Evolutionary conservation across 2,113 vertebrate genomes (phyloP).

Genomic region (Phrynosoma blainvillii): DNA sequence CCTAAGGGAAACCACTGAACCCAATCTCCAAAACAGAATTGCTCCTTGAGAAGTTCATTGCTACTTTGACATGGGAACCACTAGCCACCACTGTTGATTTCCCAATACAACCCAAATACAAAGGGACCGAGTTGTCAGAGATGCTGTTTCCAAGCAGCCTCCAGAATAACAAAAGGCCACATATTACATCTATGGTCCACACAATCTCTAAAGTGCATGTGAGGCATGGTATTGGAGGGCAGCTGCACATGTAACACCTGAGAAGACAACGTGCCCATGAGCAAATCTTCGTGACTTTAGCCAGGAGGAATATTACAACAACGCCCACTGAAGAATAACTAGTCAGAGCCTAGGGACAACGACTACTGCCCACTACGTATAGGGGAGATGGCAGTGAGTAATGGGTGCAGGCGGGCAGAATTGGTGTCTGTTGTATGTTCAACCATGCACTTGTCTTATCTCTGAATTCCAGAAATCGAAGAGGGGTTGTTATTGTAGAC

Average conservation of each 20-base stretch:
- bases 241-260: not conserved
- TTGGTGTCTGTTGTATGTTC: not conserved
- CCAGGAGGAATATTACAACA: not conserved
- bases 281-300: not conserved
- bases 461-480: accelerated
- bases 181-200: not conserved
- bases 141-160: not conserved
- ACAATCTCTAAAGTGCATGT: not conserved
- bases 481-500: not conserved
- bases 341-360: not conserved
- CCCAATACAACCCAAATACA: too few relatives aligned
- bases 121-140: too few relatives aligned
- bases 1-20: too few relatives aligned
- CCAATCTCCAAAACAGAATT: too few relatives aligned
- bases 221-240: not conserved
- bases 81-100: not conserved
- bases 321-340: not conserved
- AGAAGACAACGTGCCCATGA: not conserved
- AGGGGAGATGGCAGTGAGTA: not conserved
- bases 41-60: too few relatives aligned
- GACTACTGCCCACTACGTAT: not conserved
- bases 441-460: accelerated
- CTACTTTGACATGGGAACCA: too few relatives aligned
- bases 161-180: too few relatives aligned
- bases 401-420: not conserved